Conservation (phyloP, 1,140 invertebrate species). For the Probaryconus sp. region DNA sequence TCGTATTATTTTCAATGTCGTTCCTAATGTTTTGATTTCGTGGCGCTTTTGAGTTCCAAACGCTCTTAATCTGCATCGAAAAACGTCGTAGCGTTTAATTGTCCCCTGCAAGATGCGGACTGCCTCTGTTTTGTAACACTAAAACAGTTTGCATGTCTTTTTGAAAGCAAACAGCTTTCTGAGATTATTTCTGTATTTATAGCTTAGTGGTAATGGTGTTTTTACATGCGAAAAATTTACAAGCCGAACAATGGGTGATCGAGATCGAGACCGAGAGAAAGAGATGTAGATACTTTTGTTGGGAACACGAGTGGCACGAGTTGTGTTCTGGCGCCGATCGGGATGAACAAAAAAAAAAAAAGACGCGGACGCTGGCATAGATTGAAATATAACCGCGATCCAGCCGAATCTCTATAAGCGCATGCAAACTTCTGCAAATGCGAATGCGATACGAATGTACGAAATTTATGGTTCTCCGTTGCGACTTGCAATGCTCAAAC, state of each 20-base stretch:
- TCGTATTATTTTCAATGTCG: too few species aligned
- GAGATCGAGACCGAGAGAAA: constrained; percentile 31
- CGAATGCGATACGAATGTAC: constrained; percentile 7
- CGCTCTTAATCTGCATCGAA: too few species aligned
- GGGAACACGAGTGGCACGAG: constrained; percentile 73
- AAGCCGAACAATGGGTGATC: constrained; percentile 74
- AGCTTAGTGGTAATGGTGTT: constrained; percentile 54
- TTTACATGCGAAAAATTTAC: constrained; percentile 76
- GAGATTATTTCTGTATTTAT: constrained; percentile 33
- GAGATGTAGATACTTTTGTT: constrained; percentile 61
- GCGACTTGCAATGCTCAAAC: constrained; percentile 20
- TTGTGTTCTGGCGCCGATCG: constrained; percentile 75
- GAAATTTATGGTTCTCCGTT: constrained; percentile 52
- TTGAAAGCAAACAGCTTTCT: too few species aligned
- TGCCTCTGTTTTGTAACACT: too few species aligned
- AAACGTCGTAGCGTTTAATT: too few species aligned
- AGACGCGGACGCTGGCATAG: constrained; percentile 57
- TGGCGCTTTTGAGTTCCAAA: too few species aligned
- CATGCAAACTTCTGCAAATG: constrained; percentile 56
- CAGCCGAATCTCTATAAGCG: constrained; percentile 38
- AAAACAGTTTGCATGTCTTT: too few species aligned
- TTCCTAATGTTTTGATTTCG: too few species aligned
- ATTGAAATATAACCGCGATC: constrained; percentile 75
- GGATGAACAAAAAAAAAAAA: too few species aligned
- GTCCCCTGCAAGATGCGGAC: too few species aligned